Percentiles rank a stretch among this genome's conserved stretches.
Evolutionary conservation across 2,888 invertebrate genomes (phyloP).

Genomic region (Criorhina ranunculi): DNA sequence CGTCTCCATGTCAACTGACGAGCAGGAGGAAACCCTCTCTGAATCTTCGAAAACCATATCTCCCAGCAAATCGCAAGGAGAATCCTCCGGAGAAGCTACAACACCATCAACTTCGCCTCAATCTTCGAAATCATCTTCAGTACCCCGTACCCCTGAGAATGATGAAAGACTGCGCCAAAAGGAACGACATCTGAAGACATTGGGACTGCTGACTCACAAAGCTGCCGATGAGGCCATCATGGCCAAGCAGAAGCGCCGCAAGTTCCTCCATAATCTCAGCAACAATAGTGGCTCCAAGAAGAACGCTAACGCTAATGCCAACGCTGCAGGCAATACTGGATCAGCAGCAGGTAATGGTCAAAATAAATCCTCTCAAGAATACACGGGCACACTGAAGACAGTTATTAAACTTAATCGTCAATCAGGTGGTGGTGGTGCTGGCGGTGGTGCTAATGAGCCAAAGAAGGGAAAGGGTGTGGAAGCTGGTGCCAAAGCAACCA

Average conservation of each 20-base stretch:
- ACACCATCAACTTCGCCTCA: slow-evolving; percentile 79
- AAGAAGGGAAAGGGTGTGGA: slow-evolving; percentile 75
- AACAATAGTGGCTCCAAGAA: slow-evolving; percentile 70
- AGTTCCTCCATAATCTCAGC: slow-evolving; percentile 80
- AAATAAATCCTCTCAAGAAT: slow-evolving; percentile 84
- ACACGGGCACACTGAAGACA: slow-evolving; percentile 93
- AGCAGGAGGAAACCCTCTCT: slow-evolving; percentile 72
- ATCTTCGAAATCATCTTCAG: slow-evolving; percentile 66
- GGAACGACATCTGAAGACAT: slow-evolving; percentile 89
- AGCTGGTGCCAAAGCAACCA: slow-evolving; percentile 38
- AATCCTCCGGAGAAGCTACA: slow-evolving; percentile 76
- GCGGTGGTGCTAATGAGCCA: slow-evolving; percentile 71
- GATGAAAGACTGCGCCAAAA: slow-evolving; percentile 89
- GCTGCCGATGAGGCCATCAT: slow-evolving; percentile 89
- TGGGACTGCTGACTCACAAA: slow-evolving; percentile 90
- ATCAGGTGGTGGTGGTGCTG: slow-evolving; percentile 70
- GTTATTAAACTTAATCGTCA: slow-evolving; percentile 91
- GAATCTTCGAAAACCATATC: slow-evolving; percentile 65
- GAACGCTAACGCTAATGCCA: slow-evolving; percentile 63
- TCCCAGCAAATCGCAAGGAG: slow-evolving; percentile 62
- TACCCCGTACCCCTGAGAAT: slow-evolving; percentile 80
- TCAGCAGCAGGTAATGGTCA: slow-evolving; percentile 67
- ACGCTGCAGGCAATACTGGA: slow-evolving; percentile 43
- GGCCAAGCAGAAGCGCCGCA: slow-evolving; percentile 86
- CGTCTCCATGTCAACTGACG: slow-evolving; percentile 21